These are phyloP conservation scores for Lasioglossum marginatum DNA, from an alignment of 2,888 invertebrate species.

Conservation along the genomic window DNA sequence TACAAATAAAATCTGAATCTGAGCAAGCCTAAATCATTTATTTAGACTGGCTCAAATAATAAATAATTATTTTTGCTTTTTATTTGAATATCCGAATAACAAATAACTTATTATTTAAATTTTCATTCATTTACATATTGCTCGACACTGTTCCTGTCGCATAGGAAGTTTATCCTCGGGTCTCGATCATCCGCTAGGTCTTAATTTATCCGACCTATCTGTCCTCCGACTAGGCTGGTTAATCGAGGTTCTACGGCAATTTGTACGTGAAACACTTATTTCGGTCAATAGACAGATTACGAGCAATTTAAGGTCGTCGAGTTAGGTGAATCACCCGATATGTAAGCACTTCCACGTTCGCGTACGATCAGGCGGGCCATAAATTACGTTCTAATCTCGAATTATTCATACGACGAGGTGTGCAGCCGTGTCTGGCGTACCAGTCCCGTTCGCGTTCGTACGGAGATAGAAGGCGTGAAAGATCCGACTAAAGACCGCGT, in stretches of 20 bases:
- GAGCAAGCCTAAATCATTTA: too few relatives aligned
- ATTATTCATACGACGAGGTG: constrained; percentile 62
- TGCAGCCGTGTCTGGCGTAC: constrained; percentile 24
- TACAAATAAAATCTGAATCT: too few relatives aligned
- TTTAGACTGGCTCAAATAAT: too few relatives aligned
- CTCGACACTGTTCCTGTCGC: too few relatives aligned
- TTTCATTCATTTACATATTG: too few relatives aligned
- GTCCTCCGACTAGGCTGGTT: constrained; percentile 8
- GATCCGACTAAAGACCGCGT: constrained; percentile 48
- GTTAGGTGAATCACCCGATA: constrained; percentile 9
- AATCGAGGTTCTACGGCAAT: constrained; percentile 1
- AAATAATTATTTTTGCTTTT: too few relatives aligned
- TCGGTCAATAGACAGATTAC: constrained; percentile 11
- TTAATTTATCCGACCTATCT: constrained; percentile 7
- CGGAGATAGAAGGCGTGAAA: constrained; percentile 34
- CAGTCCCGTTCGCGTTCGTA: constrained; percentile 17
- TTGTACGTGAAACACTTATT: constrained; percentile 14
- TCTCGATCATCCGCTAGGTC: neutral
- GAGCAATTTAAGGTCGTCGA: constrained; percentile 5
- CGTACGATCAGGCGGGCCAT: constrained; percentile 35
- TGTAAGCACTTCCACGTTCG: neutral
- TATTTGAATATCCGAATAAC: too few relatives aligned
- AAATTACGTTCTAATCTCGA: constrained; percentile 66
- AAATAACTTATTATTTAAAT: too few relatives aligned
- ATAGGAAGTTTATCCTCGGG: neutral